A percentile compares a stretch with the other conserved stretches of the same genome.
These are phyloP conservation scores for Scaptomyza tumidula DNA, from an alignment of 2,888 invertebrate genomes.

Conservation along the genomic window DNA sequence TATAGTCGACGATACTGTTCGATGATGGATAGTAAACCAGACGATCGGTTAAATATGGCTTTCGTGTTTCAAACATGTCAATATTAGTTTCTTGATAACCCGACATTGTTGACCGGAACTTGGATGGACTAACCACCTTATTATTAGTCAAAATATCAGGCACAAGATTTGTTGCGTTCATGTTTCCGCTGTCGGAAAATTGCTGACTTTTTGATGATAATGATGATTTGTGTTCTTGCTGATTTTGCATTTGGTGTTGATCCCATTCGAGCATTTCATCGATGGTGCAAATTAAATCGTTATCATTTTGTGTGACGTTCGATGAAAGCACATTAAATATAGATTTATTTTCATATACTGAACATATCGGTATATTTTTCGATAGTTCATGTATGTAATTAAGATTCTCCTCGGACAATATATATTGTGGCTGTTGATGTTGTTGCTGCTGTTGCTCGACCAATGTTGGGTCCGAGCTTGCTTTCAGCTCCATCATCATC, in stretches of 20 bases:
- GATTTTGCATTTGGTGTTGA: constrained; percentile 49
- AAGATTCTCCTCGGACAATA: constrained; percentile 83
- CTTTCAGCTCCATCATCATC: constrained; percentile 29
- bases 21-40: constrained; percentile 91
- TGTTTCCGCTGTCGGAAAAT: neutral
- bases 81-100: constrained; percentile 71
- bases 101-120: neutral
- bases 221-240: neutral
- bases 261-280: constrained; percentile 81
- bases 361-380: constrained; percentile 84
- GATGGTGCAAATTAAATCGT: constrained; percentile 56
- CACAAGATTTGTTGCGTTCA: constrained; percentile 26
- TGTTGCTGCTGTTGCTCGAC: neutral
- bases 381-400: constrained; percentile 84
- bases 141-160: constrained; percentile 58
- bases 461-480: neutral
- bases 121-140: constrained; percentile 14
- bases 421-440: constrained; percentile 41
- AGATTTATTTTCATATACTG: constrained; percentile 84
- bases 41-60: constrained; percentile 88
- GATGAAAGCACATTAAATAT: constrained; percentile 80
- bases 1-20: constrained; percentile 85
- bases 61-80: constrained; percentile 62
- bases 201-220: neutral
- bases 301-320: constrained; percentile 26